Evolutionary conservation across 2,113 vertebrate genomes (phyloP).

Genomic region (Telmatochromis sp.): DNA sequence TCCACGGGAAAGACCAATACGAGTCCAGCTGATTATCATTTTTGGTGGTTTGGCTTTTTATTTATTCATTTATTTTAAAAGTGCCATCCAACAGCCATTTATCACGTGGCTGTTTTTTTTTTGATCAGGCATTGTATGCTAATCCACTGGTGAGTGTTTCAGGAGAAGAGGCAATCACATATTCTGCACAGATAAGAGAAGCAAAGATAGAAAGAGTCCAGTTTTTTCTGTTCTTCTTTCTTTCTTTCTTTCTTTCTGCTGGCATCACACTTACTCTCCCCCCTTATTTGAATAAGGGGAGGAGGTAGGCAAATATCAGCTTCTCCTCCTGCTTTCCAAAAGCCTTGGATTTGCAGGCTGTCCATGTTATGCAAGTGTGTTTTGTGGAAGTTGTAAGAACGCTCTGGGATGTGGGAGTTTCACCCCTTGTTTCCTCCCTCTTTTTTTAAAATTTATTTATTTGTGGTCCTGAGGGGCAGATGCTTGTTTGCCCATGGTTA

Average conservation of each 20-base stretch:
- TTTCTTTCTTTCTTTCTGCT: neutral
- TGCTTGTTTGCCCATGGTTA: neutral
- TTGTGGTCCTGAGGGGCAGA: neutral
- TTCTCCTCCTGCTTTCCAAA: neutral
- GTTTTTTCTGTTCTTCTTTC: neutral
- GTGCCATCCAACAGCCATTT: neutral
- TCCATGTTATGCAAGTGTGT: neutral
- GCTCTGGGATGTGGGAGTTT: neutral
- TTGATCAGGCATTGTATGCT: conserved; percentile 10
- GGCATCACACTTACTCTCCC: neutral
- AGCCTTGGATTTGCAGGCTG: neutral
- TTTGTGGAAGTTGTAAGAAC: neutral
- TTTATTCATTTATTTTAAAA: neutral
- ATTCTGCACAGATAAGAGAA: neutral
- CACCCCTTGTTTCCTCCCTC: neutral
- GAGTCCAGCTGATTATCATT: neutral
- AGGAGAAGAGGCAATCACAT: neutral
- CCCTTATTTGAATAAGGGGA: conserved; percentile 7
- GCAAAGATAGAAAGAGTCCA: neutral
- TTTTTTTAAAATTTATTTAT: neutral
- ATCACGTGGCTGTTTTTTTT: neutral
- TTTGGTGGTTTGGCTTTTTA: neutral
- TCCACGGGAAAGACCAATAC: neutral
- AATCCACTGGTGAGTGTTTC: neutral
- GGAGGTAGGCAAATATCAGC: neutral